Evolutionary conservation across 2,888 invertebrate genomes (phyloP).

Genomic region (Pteria penguin): DNA sequence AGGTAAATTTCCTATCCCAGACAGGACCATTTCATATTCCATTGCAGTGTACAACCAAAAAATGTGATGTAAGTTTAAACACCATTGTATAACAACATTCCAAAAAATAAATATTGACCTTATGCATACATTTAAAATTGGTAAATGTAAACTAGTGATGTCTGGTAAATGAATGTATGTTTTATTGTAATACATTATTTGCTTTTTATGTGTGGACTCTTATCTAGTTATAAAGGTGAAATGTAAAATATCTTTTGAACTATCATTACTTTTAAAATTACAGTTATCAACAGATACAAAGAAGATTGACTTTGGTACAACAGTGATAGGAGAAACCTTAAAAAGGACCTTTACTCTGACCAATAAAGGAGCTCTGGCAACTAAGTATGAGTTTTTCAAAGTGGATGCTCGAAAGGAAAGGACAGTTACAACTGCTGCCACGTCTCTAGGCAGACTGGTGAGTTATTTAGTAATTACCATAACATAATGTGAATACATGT

Average conservation of each 20-base stretch:
- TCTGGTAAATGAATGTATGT: too few species aligned
- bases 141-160: too few species aligned
- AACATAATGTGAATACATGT: too few species aligned
- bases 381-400: slow-evolving; percentile 78
- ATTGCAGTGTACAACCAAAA: slow-evolving; percentile 78
- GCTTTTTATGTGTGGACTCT: too few species aligned
- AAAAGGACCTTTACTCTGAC: slow-evolving; percentile 74
- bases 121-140: too few species aligned
- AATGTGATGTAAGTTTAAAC: slow-evolving; percentile 78
- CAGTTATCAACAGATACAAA: slow-evolving; percentile 76
- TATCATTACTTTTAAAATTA: too few species aligned
- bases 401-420: slow-evolving; percentile 71
- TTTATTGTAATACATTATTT: too few species aligned
- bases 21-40: slow-evolving; percentile 80
- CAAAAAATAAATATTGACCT: too few species aligned
- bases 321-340: slow-evolving; percentile 79
- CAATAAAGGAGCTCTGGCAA: slow-evolving; percentile 79
- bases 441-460: slow-evolving; percentile 75
- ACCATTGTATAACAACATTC: too few species aligned
- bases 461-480: slow-evolving; percentile 33
- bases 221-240: too few species aligned
- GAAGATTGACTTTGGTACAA: slow-evolving; percentile 77
- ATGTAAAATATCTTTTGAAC: too few species aligned
- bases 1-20: slow-evolving; percentile 78
- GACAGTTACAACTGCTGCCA: slow-evolving; percentile 72